Evolutionary conservation across 2,113 vertebrate genomes (phyloP).

Genomic region (Ceuthmochares aereus): DNA sequence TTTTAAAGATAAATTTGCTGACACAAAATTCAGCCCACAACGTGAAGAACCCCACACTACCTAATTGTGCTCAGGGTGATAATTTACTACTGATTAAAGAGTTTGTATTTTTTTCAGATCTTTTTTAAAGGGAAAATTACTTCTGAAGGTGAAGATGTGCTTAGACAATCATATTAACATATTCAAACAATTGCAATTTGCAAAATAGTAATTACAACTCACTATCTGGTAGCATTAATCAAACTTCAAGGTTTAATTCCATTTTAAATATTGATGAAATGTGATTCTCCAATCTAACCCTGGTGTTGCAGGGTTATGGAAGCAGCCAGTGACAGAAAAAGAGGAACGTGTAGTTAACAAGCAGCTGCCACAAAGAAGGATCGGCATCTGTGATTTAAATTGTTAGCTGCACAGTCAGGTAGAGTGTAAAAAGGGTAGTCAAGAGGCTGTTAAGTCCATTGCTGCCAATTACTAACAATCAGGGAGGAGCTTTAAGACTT

Average conservation of each 20-base stretch:
- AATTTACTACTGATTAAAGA: slow-evolving; percentile 87
- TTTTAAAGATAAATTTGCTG: slow-evolving; percentile 41
- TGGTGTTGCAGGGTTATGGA: slow-evolving; percentile 80
- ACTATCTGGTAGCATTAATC: slow-evolving; percentile 80
- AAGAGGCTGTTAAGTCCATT: slow-evolving; percentile 97
- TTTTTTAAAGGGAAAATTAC: slow-evolving; percentile 82
- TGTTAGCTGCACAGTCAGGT: slow-evolving; percentile 92
- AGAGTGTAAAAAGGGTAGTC: slow-evolving; percentile 90
- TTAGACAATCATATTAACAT: slow-evolving; percentile 88
- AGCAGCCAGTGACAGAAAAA: slow-evolving; percentile 68
- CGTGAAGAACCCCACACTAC: neutral
- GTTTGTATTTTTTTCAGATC: slow-evolving; percentile 71
- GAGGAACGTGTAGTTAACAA: slow-evolving; percentile 79
- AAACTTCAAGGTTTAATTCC: slow-evolving; percentile 89
- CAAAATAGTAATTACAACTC: slow-evolving; percentile 88
- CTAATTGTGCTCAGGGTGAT: slow-evolving; percentile 75
- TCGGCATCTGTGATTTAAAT: slow-evolving; percentile 89
- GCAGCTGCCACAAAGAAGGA: slow-evolving; percentile 87
- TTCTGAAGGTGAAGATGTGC: slow-evolving; percentile 88
- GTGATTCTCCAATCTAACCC: slow-evolving; percentile 81
- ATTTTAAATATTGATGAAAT: slow-evolving; percentile 91
- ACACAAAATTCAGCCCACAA: slow-evolving; percentile 34
- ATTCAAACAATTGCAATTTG: slow-evolving; percentile 83
- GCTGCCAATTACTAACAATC: slow-evolving; percentile 98
- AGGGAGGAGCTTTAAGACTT: slow-evolving; percentile 90